Base-by-base conservation (phyloP, 2,113 vertebrate genomes). In the Pagrus major region DNA sequence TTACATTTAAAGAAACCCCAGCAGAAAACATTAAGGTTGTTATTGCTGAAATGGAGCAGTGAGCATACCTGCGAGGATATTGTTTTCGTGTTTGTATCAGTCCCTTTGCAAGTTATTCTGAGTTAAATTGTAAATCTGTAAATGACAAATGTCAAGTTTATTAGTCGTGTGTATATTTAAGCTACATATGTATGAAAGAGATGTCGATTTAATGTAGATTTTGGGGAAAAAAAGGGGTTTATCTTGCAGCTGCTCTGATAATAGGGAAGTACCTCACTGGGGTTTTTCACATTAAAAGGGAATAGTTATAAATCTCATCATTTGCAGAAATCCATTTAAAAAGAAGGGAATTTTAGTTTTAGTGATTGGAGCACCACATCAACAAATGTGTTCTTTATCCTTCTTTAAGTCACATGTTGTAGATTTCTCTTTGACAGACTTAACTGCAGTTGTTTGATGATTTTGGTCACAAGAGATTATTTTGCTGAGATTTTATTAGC, bases 81-180 rank as follows among this genome's bases (percentile, higher is more conserved):
- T n/a, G 42, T 82, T 80, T 85, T 73, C 37, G 23, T 76, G 68
- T 91, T 86, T 61, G 25, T 78, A 55, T 78, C 9, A 25, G 71
- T 81, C 73, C 75, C 63, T 80, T 78, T 77, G 67, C 73, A 67
- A 80, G 55, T 82, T 46, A 52, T 49, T 82, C 77, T 71, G 42
- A 84, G 74, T 78, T 88, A 52, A 77, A 87, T 54, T 92, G 92
- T 93, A 93, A 89, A 93, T 92, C 78, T 93, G 90, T 93, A 92
- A 93, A 93, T 92, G 83, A 66, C 72, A 88, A 79, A 92, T 80
- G 91, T 86, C 55, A 25, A 71, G 70, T 89, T 83, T 88, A 89
- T 84, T 35, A 82, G 72, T 83, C 64, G 58, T 90, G 76, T 92
- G 92, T 91, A 90, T 91, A 92, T 93, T 92, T 89, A 88, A 88